Evolutionary conservation across 2,797 vertebrate genomes (phyloP), one percentile per base, ranked within the genome.

Genomic region (Peromyscus nudipes): DNA sequence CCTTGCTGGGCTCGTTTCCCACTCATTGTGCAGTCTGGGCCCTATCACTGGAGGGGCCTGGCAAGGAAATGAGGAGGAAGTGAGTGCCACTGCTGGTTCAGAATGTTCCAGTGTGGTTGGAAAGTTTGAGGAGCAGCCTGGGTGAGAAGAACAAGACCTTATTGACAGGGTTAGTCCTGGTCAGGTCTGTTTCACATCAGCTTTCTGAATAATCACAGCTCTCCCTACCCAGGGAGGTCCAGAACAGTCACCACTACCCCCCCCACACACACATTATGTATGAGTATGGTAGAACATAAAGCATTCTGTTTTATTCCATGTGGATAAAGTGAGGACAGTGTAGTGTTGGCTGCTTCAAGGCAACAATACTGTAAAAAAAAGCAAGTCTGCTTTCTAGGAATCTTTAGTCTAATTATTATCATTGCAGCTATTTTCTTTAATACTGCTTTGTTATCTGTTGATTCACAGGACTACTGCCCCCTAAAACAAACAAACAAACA

Each of bases 51-150:
- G 97, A 98, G 98, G 98, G 98, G 98, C 98, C 98, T 99, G 99
- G 98, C 99, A 98, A 99, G 99, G 99, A 99, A 98, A 96, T 1
- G 1, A 75, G 89, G 89, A 98, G 98, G 99, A 99, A 99, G 98
- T 79, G 89, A 99, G 99, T 99, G 99, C 99, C 99, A 99, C 97
- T 98, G 98, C 98, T 99, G 96, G 99, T 98, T 99, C 98, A 98
- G 97, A 99, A 99, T 99, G 99, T 99, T 99, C 99, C 99, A 99
- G 98, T 98, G 98, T 80, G 96, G 99, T 98, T 98, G 99, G 99
- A 99, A 99, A 99, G 98, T 99, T 96, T 99, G 99, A 99, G 99
- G 98, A 98, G 98, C 5, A 93, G 97, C 98, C 98, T 97, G 98
- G 98, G 98, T 99, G 98, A 98, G 98, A 99, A 98, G 99, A 99